Conservation (phyloP, 37 sponge, comb jelly and placozoan genomes). For the Lycopodina hypogea region DNA sequence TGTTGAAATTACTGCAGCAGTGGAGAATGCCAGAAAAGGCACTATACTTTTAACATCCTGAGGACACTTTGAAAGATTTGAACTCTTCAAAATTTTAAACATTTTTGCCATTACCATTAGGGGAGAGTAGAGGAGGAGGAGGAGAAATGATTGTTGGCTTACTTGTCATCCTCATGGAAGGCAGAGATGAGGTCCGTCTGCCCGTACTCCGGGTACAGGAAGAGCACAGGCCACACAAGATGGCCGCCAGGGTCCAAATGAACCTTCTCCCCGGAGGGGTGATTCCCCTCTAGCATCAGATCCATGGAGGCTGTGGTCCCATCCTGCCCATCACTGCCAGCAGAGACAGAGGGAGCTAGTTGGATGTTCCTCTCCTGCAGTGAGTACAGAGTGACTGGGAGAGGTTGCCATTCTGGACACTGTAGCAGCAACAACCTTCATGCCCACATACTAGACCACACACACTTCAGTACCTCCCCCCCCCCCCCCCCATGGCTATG, state of each 20-base stretch:
- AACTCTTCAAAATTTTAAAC: too few species aligned
- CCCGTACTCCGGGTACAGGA: constrained; percentile 86
- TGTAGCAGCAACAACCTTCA: neutral
- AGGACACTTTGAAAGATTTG: too few species aligned
- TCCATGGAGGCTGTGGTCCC: neutral
- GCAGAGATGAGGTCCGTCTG: constrained; percentile 74
- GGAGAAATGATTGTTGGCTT: too few species aligned
- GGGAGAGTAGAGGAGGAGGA: too few species aligned
- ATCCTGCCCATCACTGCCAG: neutral
- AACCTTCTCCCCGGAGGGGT: constrained; percentile 53
- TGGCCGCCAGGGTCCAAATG: constrained; percentile 44
- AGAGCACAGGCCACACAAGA: constrained; percentile 84
- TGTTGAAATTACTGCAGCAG: too few species aligned
- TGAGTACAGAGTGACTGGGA: too few species aligned
- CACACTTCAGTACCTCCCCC: neutral
- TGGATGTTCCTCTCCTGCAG: constrained; percentile 5
- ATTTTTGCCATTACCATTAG: too few species aligned
- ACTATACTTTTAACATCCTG: too few species aligned
- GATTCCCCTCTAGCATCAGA: constrained; percentile 14
- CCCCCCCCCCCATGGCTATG: too few species aligned
- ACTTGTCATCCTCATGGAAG: constrained; percentile 66
- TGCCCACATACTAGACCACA: constrained; percentile 9
- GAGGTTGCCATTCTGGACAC: neutral
- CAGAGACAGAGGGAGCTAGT: neutral
- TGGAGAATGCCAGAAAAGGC: too few species aligned